Base-by-base conservation (phyloP, 2,113 vertebrate species). In the Anolis sagrei region DNA sequence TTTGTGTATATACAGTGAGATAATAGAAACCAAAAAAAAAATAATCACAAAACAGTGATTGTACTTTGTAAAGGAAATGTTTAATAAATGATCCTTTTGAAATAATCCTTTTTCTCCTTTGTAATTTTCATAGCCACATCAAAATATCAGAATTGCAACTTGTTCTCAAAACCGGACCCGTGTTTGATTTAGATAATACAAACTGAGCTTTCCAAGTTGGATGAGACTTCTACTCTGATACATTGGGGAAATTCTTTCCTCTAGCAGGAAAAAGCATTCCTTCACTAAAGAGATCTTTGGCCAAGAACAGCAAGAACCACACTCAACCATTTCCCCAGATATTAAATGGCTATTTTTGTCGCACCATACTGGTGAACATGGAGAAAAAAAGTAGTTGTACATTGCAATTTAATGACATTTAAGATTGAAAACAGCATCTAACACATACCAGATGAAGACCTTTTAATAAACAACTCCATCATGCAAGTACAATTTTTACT, bases 61-160 rank as follows among this genome's bases (percentile, higher is more conserved):
- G 96, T 97, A 97, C 95, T 96, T 97, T 96, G 95, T 96, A 96
- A 94, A 95, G 94, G 89, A 94, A 94, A 87, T 89, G 93, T 95
- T 97, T 95, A 97, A 97, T 97, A 97, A 97, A 97, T 96, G 95
- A 95, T 94, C 89, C 92, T 97, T 97, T 96, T 95, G 95, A 96
- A 97, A 95, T 96, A 96, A 90, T 77, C 81, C 79, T 90, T 34
- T 80, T 91, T 69, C 95, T 69, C 69, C 16, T 89, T 78, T 32
- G 85, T 49, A 95, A 72, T 92, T 94, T 96, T 95, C 51, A 61
- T 90, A 78, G 86, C n/a, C 84, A 86, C 80, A 27, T 51, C 61
- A 36, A 68, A 89, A 89, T 75, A 13, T 62, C 27, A n/a, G 80
- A 81, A 36, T n/a, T 9, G 48, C 66, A 84, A 86, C 51, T 1